Conservation (phyloP, 2,113 vertebrate genomes). For the Zapornia atra region DNA sequence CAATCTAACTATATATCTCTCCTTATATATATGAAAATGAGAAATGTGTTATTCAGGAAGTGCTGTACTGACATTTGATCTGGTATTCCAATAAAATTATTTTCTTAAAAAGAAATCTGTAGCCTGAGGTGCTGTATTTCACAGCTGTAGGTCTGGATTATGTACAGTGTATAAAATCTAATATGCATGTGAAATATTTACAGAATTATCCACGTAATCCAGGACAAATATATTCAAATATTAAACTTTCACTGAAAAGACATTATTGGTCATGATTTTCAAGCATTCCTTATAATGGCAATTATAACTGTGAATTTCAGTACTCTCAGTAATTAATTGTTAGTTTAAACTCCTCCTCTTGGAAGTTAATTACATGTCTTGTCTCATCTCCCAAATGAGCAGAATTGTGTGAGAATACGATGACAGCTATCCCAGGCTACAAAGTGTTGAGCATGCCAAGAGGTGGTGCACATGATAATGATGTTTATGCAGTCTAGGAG, state of each 20-base stretch:
- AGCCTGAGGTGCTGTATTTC: not conserved
- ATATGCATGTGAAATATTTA: not conserved
- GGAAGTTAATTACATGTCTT: not conserved
- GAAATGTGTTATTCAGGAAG: not conserved
- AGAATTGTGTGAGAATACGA: not conserved
- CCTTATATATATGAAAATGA: not conserved
- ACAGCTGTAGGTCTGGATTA: not conserved
- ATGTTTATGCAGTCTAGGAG: not conserved
- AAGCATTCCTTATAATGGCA: not conserved
- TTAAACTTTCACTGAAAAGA: not conserved
- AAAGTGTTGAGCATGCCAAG: not conserved
- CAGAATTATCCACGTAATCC: not conserved
- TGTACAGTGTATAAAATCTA: not conserved
- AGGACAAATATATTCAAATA: not conserved
- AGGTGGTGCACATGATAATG: fast-evolving
- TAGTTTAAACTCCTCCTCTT: not conserved
- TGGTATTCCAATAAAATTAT: not conserved
- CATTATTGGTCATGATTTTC: not conserved
- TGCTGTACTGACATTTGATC: not conserved
- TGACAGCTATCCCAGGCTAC: not conserved
- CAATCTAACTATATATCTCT: not conserved
- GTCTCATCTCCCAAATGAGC: not conserved
- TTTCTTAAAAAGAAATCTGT: not conserved
- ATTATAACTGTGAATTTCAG: not conserved
- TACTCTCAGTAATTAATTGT: not conserved